phyloP scores from a whole-genome alignment of 2,888 invertebrate species.

The Lasius fuliginosus region DNA sequence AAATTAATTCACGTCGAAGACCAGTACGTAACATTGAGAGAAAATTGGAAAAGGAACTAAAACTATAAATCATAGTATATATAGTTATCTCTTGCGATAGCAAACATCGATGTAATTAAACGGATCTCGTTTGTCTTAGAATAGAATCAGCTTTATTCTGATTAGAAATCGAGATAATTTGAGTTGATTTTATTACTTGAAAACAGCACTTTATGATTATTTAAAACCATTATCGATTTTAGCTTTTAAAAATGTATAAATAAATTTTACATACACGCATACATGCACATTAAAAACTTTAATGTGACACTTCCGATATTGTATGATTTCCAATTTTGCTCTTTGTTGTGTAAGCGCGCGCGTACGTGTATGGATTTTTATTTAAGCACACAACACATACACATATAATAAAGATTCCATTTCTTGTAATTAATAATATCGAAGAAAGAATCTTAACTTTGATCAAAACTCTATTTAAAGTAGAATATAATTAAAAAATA shows the following conservation, averaged over 20 bases:
- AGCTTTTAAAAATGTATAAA: not conserved
- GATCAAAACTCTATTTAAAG: not conserved
- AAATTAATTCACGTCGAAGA: slow-evolving; percentile 62
- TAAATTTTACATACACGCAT: not conserved
- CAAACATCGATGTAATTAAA: not conserved
- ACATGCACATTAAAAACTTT: not conserved
- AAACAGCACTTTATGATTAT: not conserved
- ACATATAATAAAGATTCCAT: not conserved
- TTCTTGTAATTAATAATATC: not conserved
- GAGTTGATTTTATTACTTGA: not conserved
- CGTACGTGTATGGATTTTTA: not conserved
- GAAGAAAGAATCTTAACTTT: not conserved
- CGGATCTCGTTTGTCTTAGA: not conserved
- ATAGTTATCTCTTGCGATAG: not conserved
- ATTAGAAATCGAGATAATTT: slow-evolving; percentile 1
- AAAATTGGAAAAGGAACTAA: slow-evolving; percentile 12
- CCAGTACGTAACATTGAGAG: not conserved
- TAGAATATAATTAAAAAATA: not conserved
- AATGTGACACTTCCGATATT: not conserved
- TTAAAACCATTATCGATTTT: not conserved
- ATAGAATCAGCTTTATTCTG: not conserved
- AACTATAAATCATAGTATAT: not conserved
- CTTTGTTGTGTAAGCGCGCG: not conserved
- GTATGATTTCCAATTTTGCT: not conserved
- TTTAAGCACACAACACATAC: not conserved